Conservation (phyloP, 2,888 invertebrate genomes). For the Spodoptera littoralis region DNA sequence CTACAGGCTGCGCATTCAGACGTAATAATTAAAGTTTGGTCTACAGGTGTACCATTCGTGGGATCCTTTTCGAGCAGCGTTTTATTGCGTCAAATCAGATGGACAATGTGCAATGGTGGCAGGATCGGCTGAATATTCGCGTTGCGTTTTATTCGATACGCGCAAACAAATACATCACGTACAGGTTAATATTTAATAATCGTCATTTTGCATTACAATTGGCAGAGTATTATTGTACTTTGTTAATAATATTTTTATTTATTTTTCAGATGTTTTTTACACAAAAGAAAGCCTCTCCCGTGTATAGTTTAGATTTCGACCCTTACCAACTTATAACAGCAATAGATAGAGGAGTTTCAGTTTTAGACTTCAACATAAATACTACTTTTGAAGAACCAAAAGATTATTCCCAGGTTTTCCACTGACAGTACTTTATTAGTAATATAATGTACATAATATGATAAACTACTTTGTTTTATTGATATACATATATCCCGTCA, state of each 20-base stretch:
- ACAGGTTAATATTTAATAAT: slow-evolving; percentile 75
- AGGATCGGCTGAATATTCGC: slow-evolving; percentile 78
- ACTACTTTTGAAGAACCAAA: slow-evolving; percentile 48
- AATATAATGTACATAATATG: slow-evolving; percentile 27
- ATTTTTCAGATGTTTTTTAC: slow-evolving; percentile 83
- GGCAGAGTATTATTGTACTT: not conserved
- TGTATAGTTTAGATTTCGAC: slow-evolving; percentile 82
- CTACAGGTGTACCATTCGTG: slow-evolving; percentile 71
- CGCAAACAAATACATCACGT: slow-evolving; percentile 67
- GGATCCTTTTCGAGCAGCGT: slow-evolving; percentile 78
- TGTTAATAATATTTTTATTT: slow-evolving; percentile 3
- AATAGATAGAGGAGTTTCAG: slow-evolving; percentile 74
- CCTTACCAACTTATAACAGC: slow-evolving; percentile 77
- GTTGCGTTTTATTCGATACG: slow-evolving; percentile 79
- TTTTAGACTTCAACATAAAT: slow-evolving; percentile 74
- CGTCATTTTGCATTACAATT: slow-evolving; percentile 2
- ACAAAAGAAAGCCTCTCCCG: slow-evolving; percentile 76
- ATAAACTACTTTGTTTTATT: too few species aligned
- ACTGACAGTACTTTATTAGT: slow-evolving; percentile 42
- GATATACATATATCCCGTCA: too few species aligned
- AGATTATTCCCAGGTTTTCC: slow-evolving; percentile 77
- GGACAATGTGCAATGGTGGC: slow-evolving; percentile 72
- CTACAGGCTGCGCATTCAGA: too few species aligned
- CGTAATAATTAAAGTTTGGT: not conserved
- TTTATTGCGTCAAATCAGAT: slow-evolving; percentile 81